Percentiles rank a stretch among this genome's conserved stretches.
phyloP scores from a whole-genome alignment of 1,140 invertebrate species.

The Hylyphantes graminicola region DNA sequence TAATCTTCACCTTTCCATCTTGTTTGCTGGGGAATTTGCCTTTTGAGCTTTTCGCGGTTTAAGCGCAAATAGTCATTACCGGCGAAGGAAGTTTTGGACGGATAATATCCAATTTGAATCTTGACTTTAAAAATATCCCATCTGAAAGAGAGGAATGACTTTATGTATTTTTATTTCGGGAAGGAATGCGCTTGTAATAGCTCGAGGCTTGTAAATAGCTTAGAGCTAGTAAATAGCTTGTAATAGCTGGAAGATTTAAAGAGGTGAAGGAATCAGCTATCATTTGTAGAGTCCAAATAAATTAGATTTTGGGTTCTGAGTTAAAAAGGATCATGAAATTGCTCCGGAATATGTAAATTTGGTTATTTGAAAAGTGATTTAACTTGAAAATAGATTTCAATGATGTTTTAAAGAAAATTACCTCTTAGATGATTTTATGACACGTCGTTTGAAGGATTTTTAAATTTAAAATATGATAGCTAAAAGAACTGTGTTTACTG shows the following conservation, averaged over 20 bases:
- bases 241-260: background rate
- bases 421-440: too few species aligned
- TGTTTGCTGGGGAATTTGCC: constrained; percentile 53
- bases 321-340: constrained; percentile 18
- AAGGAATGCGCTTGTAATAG: constrained; percentile 21
- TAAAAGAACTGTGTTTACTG: too few species aligned
- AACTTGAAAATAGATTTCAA: too few species aligned
- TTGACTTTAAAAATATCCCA: constrained; percentile 39
- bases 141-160: constrained; percentile 28
- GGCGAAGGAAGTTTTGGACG: constrained; percentile 7
- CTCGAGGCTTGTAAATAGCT: too few species aligned
- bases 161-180: constrained; percentile 35
- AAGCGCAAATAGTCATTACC: constrained; percentile 42
- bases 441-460: too few species aligned
- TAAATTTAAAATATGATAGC: too few species aligned
- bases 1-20: constrained; percentile 59
- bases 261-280: constrained; percentile 6
- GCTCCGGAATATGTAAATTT: background rate
- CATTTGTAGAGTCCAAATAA: constrained; percentile 31
- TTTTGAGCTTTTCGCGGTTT: constrained; percentile 48
- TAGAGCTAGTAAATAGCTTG: too few species aligned
- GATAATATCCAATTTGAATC: constrained; percentile 3
- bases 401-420: background rate
- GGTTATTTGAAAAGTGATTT: constrained; percentile 4
- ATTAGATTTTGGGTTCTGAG: constrained; percentile 25